Evolutionary conservation across 1,140 invertebrate genomes (phyloP), one percentile per base, ranked within the genome.

Genomic region (Brachionus calyciflorus): DNA sequence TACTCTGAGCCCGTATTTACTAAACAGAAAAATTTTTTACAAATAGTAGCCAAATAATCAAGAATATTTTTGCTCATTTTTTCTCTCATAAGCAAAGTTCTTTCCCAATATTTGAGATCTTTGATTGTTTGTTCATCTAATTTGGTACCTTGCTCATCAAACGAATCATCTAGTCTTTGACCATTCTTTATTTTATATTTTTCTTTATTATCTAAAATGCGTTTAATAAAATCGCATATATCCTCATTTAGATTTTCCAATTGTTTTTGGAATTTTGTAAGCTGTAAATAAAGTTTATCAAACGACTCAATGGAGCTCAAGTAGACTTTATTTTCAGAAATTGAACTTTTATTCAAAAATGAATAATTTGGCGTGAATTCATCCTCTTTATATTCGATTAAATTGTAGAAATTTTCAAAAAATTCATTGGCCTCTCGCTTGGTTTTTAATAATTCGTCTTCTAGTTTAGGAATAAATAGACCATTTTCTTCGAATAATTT

Each of bases 21-120:
- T 41, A 73, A 51, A 49, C 46, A 55, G 40, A 51, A 73, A 10
- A 73, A 51, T 51, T 48, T 33, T 41, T 73, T 73, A 51, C 46
- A 33, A 51, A 55, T 60, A 33, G 28, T 60, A 12, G 12, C 37
- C 28, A 60, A 60, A 60, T 21, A 37, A 2, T 28, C 33, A 3
- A 60, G 19, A 19, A 37, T n/a, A 33, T 37, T 60, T 60, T 60
- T 60, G 17, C 37, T 60, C 17, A 60, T n/a, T 19, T 37, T 60
- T 60, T 60, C 28, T 17, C 55, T 33, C 1, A 60, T 17, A 4
- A 33, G 37, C 0, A 60, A 0, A 17, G 55, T 60, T 60, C 55
- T 33, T 60, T 60, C 6, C 55, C 55, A 60, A 60, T 37, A 60
- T 5, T 17, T 7, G 19, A 60, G 14, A 60, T 60, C 55, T n/a